Evolutionary conservation across 2,888 invertebrate genomes (phyloP), one percentile per base, ranked within the genome.

Genomic region (Erebia aethiops): DNA sequence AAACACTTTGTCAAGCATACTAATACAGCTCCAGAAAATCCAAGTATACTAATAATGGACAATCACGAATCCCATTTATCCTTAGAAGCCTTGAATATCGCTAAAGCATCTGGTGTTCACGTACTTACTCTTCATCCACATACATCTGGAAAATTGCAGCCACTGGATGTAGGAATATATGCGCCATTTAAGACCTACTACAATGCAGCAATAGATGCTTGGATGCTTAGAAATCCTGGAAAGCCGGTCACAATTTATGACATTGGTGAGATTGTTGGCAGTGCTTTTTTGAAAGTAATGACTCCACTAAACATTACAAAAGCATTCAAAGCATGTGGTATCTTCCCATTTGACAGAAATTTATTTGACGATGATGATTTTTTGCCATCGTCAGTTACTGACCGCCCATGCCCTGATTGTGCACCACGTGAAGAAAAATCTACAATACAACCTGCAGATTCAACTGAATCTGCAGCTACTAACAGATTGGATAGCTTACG

Each of bases 221-320:
- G 52, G 52, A 52, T 52, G 52, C 52, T 52, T 9, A 56, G 56
- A 56, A 56, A 56, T 56, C 18, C 56, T 11, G 56, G 56, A 56
- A 56, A 56, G 13, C 56, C 56, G 11, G 21, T 56, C 13, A 56
- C 56, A 21, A 56, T 56, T 21, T 18, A 21, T 18, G 56, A 56
- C 21, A 56, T 56, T 56, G 56, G 56, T 21, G 56, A 56, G 21
- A 18, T 56, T 2, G 5, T 56, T 21, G 18, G 56, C 18, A 56
- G 11, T 18, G 21, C 56, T 9, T 56, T 56, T 56, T 21, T 56
- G 7, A 56, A 56, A 56, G 56, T 56, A 10, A 56, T 56, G 56
- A 56, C 56, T 13, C 56, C 56, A 9, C 10, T 21, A 10, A 56
- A 56, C 13, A 56, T 56, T 21, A 56, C 21, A 21, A 56, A 21